Evolutionary conservation across 1,140 invertebrate genomes (phyloP).

Genomic region (Ectropis grisescens): DNA sequence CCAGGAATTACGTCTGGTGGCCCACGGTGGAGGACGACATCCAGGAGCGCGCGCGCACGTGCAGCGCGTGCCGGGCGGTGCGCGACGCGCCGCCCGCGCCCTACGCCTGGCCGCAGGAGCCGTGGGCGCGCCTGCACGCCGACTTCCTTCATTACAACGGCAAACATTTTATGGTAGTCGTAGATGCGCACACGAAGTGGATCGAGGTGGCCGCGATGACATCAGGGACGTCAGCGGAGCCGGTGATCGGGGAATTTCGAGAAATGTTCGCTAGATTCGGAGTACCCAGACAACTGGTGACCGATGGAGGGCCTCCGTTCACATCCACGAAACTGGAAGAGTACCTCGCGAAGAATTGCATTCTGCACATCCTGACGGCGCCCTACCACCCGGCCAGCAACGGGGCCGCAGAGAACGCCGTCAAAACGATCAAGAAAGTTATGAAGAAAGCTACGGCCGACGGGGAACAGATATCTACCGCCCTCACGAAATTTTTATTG

Average conservation of each 20-base stretch:
- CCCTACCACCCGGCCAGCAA: constrained; percentile 27
- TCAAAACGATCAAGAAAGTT: constrained; percentile 31
- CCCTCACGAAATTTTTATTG: constrained; percentile 18
- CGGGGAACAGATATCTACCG: constrained; percentile 1
- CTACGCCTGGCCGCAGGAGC: not conserved
- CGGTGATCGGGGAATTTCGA: constrained; percentile 1
- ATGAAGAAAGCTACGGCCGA: constrained; percentile 15
- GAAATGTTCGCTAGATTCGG: constrained; percentile 13
- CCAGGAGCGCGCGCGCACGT: constrained; percentile 3
- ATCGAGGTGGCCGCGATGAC: constrained; percentile 2
- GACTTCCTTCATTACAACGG: constrained; percentile 1
- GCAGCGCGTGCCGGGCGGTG: constrained; percentile 19
- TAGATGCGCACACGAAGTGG: constrained; percentile 5
- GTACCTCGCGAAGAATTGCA: constrained; percentile 16
- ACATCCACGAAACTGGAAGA: constrained; percentile 13
- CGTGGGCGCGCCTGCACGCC: not conserved
- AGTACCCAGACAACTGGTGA: constrained; percentile 18
- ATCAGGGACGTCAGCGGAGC: not conserved
- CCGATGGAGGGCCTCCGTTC: constrained; percentile 21
- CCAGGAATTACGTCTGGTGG: constrained; percentile 38
- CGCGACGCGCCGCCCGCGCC: constrained; percentile 15
- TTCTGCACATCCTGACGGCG: constrained; percentile 16
- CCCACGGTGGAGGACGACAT: constrained; percentile 14
- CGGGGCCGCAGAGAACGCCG: constrained; percentile 30
- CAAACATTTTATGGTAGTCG: constrained; percentile 1